Evolutionary conservation across 92 coral and sea anemone genomes (phyloP).

Genomic region (Chrysogorgia sp.): DNA sequence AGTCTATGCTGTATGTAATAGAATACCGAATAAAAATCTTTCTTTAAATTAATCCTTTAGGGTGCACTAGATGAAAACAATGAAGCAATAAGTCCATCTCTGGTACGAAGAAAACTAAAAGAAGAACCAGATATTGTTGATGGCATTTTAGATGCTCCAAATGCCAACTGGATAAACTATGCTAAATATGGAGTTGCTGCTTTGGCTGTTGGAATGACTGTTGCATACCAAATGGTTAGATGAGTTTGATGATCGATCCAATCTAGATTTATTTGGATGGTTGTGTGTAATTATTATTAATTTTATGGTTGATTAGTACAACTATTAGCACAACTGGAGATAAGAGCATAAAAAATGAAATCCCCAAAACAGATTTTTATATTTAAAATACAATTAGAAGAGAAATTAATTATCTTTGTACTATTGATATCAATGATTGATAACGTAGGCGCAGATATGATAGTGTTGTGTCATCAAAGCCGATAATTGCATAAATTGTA

Average conservation of each 20-base stretch:
- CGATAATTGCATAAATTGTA: too few species aligned
- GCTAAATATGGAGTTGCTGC: conserved; percentile 87
- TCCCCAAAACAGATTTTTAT: not conserved
- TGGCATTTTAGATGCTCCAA: not conserved
- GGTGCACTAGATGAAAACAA: conserved; percentile 27
- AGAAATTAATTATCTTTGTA: too few species aligned
- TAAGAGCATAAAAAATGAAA: not conserved
- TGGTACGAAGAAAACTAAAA: conserved; percentile 13
- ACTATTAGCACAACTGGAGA: too few species aligned
- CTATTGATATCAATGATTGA: too few species aligned
- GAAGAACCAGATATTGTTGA: conserved; percentile 35
- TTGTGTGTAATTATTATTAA: too few species aligned
- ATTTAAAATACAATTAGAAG: too few species aligned
- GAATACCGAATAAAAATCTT: not conserved
- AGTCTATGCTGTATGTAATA: not conserved
- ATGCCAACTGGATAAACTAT: conserved; percentile 69
- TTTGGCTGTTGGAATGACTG: conserved; percentile 85
- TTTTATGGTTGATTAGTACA: too few species aligned
- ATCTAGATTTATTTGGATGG: not conserved
- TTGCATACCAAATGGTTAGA: conserved; percentile 50
- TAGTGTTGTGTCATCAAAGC: too few species aligned
- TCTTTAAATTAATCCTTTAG: not conserved
- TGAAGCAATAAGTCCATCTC: conserved; percentile 18
- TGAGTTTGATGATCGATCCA: not conserved
- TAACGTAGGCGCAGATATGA: too few species aligned